Evolutionary conservation across 2,888 invertebrate species (phyloP).

Genomic region (Drosophila crucigera): DNA sequence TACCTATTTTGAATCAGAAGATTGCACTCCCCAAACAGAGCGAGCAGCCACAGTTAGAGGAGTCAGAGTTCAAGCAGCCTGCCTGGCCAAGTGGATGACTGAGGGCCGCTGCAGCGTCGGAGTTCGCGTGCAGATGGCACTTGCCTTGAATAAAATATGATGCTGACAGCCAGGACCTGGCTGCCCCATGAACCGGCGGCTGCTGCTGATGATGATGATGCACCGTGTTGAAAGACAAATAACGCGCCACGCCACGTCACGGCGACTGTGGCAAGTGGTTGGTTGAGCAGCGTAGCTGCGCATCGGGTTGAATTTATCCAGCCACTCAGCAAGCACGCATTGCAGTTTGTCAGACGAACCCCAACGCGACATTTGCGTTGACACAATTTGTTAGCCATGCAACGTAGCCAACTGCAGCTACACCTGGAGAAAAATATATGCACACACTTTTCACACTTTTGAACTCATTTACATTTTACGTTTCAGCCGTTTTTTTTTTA

Average conservation of each 20-base stretch:
- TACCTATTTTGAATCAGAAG: slow-evolving; percentile 3
- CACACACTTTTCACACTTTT: not conserved
- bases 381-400: slow-evolving; percentile 62
- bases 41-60: not conserved
- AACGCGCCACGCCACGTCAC: slow-evolving; percentile 63
- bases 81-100: slow-evolving; percentile 64
- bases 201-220: slow-evolving; percentile 50
- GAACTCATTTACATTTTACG: not conserved
- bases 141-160: slow-evolving; percentile 81
- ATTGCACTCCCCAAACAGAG: not conserved
- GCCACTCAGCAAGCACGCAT: slow-evolving; percentile 28
- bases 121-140: slow-evolving; percentile 73
- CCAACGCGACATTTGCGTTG: slow-evolving; percentile 50
- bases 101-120: slow-evolving; percentile 42
- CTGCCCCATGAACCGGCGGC: not conserved
- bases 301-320: slow-evolving; percentile 4
- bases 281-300: slow-evolving; percentile 22
- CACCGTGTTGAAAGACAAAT: slow-evolving; percentile 79
- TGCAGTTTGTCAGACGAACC: slow-evolving; percentile 54
- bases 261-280: slow-evolving; percentile 56
- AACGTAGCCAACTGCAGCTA: not conserved
- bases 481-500: not conserved
- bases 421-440: not conserved
- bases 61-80: slow-evolving; percentile 63
- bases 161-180: slow-evolving; percentile 26